Conservation (phyloP, 2,888 invertebrate genomes). For the Megastigmus dorsalis region DNA sequence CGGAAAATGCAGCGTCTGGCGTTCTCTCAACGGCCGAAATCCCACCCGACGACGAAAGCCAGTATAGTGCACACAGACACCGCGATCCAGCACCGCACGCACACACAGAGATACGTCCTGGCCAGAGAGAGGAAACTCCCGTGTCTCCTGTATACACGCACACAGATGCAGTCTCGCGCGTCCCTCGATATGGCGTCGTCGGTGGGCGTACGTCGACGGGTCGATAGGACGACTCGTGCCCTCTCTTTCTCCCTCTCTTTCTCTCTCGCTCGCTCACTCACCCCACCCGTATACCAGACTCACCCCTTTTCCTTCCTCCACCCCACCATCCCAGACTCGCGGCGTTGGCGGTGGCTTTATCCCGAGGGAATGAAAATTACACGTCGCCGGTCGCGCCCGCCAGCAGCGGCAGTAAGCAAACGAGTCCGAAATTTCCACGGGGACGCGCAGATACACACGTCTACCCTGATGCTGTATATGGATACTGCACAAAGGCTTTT, state of each 20-base stretch:
- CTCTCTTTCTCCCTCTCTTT: slow-evolving; percentile 2
- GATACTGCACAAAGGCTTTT: too few relatives aligned
- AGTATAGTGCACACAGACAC: neutral
- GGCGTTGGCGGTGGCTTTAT: slow-evolving; percentile 47
- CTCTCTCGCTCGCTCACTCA: neutral
- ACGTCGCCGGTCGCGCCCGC: slow-evolving; percentile 40
- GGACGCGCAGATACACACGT: neutral
- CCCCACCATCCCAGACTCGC: slow-evolving; percentile 19
- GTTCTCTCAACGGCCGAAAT: slow-evolving; percentile 1
- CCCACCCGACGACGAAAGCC: slow-evolving; percentile 41
- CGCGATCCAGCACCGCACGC: too few relatives aligned
- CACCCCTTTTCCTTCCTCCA: too few relatives aligned
- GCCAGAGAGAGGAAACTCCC: neutral
- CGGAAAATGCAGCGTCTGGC: slow-evolving; percentile 15
- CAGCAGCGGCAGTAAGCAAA: slow-evolving; percentile 36
- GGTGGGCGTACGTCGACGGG: slow-evolving; percentile 63
- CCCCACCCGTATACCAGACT: too few relatives aligned
- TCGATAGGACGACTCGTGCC: slow-evolving; percentile 64
- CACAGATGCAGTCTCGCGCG: neutral
- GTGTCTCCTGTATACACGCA: neutral
- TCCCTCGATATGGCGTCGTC: slow-evolving; percentile 48
- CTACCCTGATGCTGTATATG: too few relatives aligned
- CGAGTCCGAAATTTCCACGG: slow-evolving; percentile 39
- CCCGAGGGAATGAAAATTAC: slow-evolving; percentile 56
- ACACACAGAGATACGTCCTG: too few relatives aligned